These are phyloP conservation scores for Callorhinus ursinus DNA, from an alignment of 2,113 vertebrate species.

Conservation along the genomic window DNA sequence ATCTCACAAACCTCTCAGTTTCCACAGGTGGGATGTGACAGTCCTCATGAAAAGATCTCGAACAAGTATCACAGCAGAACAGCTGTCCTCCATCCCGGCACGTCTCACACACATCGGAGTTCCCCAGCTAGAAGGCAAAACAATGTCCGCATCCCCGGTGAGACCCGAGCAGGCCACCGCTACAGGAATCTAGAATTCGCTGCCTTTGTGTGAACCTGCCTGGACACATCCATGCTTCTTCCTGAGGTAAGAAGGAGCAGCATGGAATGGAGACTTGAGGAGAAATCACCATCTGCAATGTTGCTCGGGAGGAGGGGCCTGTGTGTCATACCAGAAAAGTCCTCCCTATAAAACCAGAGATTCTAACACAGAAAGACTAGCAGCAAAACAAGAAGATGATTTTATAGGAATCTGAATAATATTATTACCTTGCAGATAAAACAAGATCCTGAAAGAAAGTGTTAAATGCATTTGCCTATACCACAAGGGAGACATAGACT, in stretches of 20 bases:
- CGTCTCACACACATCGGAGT: slow-evolving; percentile 91
- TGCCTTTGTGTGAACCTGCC: not conserved
- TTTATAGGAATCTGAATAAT: not conserved
- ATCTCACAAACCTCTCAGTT: slow-evolving; percentile 57
- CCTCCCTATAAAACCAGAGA: not conserved
- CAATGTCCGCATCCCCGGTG: not conserved
- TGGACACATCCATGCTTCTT: not conserved
- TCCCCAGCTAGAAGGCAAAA: slow-evolving; percentile 69
- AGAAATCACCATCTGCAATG: not conserved
- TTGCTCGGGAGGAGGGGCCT: not conserved
- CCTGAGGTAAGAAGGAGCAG: not conserved
- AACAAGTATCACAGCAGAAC: slow-evolving; percentile 95
- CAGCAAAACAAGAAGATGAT: not conserved
- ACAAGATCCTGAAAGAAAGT: not conserved
- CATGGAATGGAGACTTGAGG: not conserved
- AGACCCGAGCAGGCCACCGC: not conserved
- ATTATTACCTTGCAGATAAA: not conserved
- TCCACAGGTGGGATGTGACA: slow-evolving; percentile 91
- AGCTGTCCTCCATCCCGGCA: slow-evolving; percentile 91
- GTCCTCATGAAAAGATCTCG: slow-evolving; percentile 90
- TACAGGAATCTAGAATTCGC: not conserved
- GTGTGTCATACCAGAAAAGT: not conserved
- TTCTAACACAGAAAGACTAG: not conserved
- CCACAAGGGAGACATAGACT: not conserved
- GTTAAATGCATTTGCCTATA: not conserved